Conservation (phyloP, 1,140 invertebrate genomes). For the Platorchestia sp. region DNA sequence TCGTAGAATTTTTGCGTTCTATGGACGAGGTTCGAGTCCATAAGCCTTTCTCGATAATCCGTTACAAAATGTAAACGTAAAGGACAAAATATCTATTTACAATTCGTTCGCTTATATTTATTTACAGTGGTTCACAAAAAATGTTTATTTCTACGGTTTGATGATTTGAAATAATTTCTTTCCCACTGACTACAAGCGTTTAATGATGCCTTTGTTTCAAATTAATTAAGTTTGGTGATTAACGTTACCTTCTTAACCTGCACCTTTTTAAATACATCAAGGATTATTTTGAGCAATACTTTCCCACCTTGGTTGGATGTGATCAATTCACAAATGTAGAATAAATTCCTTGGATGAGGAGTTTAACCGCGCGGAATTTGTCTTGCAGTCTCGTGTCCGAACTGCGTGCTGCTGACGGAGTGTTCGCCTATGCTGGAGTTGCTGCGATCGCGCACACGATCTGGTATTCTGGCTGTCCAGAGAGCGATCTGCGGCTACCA, state of each 20-base stretch:
- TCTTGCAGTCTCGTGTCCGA: neutral
- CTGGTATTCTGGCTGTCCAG: conserved; percentile 4
- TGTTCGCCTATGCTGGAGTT: conserved; percentile 29
- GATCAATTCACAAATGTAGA: neutral
- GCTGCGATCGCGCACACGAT: neutral
- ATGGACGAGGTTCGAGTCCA: neutral
- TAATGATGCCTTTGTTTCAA: neutral
- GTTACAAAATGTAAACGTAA: no score
- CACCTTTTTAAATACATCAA: neutral
- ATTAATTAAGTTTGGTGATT: neutral
- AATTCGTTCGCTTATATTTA: neutral
- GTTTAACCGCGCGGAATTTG: neutral
- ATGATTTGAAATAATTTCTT: neutral
- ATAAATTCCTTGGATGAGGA: neutral
- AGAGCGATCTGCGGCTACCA: conserved; percentile 36
- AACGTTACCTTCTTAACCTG: neutral
- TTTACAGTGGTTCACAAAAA: neutral
- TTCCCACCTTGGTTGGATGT: neutral
- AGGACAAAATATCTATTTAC: no score
- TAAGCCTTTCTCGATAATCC: no score
- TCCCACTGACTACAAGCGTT: no score
- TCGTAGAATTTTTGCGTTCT: neutral
- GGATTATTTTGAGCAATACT: neutral
- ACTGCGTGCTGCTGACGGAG: conserved; percentile 46
- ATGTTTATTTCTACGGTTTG: neutral